Conservation (phyloP, 2,113 vertebrate genomes). For the Psettodes erumei region DNA sequence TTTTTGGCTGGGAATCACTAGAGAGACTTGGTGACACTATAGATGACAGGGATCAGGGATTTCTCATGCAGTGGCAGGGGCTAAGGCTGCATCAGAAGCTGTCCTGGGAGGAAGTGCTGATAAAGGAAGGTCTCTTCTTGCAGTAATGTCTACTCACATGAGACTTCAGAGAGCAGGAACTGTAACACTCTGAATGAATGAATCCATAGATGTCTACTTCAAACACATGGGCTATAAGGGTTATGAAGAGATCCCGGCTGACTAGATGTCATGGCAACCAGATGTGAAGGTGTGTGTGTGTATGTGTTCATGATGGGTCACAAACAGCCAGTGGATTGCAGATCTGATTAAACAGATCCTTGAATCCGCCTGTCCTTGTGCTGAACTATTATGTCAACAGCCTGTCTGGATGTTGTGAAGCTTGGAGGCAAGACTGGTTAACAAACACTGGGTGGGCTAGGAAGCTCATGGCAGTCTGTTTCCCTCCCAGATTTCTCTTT, state of each 20-base stretch:
- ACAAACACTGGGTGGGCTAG: conserved; percentile 34
- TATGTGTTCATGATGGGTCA: neutral
- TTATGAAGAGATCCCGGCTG: conserved; percentile 13
- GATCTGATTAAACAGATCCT: conserved; percentile 15
- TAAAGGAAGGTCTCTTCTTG: conserved; percentile 13
- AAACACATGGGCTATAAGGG: neutral
- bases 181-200: neutral
- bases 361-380: conserved; percentile 1
- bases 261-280: conserved; percentile 31
- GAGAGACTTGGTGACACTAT: conserved; percentile 16
- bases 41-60: conserved; percentile 20
- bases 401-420: conserved; percentile 18
- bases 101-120: conserved; percentile 27
- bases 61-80: neutral
- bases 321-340: neutral
- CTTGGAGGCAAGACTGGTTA: neutral
- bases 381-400: conserved; percentile 29
- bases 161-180: conserved; percentile 13
- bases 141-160: conserved; percentile 11
- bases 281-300: neutral
- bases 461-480: neutral
- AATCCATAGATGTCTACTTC: no score
- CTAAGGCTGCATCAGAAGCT: conserved; percentile 6
- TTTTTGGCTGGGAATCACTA: conserved; percentile 23
- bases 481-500: neutral